These are phyloP conservation scores for Eubasilissa splendida DNA, from an alignment of 2,888 invertebrate genomes.

Conservation along the genomic window DNA sequence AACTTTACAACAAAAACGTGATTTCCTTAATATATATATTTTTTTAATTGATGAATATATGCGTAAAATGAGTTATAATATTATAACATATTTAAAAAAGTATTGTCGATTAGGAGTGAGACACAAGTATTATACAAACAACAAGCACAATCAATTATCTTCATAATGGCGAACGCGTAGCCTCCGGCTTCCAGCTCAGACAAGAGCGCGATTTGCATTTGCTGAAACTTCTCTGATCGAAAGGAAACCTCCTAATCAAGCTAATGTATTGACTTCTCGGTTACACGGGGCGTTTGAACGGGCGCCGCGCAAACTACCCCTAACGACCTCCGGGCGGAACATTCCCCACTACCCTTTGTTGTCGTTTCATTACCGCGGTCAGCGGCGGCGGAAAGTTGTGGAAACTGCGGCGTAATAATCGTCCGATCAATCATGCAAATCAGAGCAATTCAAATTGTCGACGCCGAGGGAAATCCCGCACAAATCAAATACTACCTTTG, in stretches of 20 bases:
- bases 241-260: constrained; percentile 51
- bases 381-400: constrained; percentile 18
- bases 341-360: constrained; percentile 51
- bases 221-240: constrained; percentile 20
- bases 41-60: too few relatives aligned
- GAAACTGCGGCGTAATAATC: constrained; percentile 6
- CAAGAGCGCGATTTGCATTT: constrained; percentile 11
- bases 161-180: too few relatives aligned
- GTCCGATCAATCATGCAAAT: constrained; percentile 30
- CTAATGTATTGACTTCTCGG: constrained; percentile 53
- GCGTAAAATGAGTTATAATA: too few relatives aligned
- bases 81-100: too few relatives aligned
- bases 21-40: too few relatives aligned
- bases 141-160: too few relatives aligned
- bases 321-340: constrained; percentile 35
- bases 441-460: constrained; percentile 26
- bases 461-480: constrained; percentile 17
- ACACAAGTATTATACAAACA: too few relatives aligned
- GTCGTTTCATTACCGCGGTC: constrained; percentile 55
- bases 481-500: constrained; percentile 9
- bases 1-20: too few relatives aligned
- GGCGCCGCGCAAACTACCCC: constrained; percentile 24
- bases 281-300: constrained; percentile 17
- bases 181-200: too few relatives aligned
- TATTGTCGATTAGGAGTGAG: too few relatives aligned